Evolutionary conservation across 2,113 vertebrate genomes (phyloP).

Genomic region (Tricholaema leucomelas): DNA sequence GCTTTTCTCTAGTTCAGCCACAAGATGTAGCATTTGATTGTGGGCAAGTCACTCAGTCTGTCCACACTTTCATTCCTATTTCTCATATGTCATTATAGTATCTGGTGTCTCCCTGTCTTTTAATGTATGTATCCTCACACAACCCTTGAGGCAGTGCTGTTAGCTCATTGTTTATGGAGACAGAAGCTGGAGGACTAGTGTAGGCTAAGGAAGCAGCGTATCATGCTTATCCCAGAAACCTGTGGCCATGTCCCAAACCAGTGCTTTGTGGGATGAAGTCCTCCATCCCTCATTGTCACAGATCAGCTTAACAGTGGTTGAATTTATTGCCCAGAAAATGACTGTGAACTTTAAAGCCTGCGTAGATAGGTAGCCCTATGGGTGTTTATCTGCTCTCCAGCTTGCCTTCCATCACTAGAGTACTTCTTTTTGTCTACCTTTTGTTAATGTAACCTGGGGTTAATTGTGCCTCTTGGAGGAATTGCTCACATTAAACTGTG

Average conservation of each 20-base stretch:
- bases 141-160: background rate
- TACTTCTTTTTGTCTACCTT: background rate
- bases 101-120: background rate
- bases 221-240: background rate
- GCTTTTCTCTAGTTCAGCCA: background rate
- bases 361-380: background rate
- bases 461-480: background rate
- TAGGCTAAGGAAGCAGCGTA: background rate
- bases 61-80: background rate
- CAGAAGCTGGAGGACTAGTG: background rate
- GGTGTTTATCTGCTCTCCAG: background rate
- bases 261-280: background rate
- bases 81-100: background rate
- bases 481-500: background rate
- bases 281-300: background rate
- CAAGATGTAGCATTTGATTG: background rate
- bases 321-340: background rate
- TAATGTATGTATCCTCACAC: conserved; percentile 6
- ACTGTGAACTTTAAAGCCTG: background rate
- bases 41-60: background rate
- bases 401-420: background rate
- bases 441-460: background rate
- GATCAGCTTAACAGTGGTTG: background rate
- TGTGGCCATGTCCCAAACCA: background rate
- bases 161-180: background rate